phyloP scores from a whole-genome alignment of 2,888 invertebrate genomes.

The Octodonta nipae region DNA sequence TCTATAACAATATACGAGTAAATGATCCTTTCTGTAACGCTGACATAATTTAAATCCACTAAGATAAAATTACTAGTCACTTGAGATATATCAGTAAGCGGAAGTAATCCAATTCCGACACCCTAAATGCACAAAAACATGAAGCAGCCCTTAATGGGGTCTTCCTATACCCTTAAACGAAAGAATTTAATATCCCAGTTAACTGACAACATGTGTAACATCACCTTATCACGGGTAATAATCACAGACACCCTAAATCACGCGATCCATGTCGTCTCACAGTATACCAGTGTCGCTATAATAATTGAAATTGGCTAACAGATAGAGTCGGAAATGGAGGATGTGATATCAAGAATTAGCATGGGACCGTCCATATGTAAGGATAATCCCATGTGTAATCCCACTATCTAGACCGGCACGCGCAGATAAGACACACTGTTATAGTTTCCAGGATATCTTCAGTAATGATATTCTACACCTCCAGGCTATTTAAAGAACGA shows the following conservation, averaged over 20 bases:
- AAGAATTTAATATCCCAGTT: neutral
- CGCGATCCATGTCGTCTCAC: neutral
- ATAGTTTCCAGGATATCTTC: slow-evolving; percentile 16
- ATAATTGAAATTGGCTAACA: slow-evolving; percentile 18
- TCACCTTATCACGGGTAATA: slow-evolving; percentile 6
- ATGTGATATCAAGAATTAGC: slow-evolving; percentile 27
- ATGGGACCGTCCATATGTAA: slow-evolving; percentile 33
- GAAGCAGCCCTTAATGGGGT: too few relatives aligned
- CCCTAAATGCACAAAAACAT: too few relatives aligned
- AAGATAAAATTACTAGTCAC: too few relatives aligned
- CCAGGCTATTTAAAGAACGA: too few relatives aligned
- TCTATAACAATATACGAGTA: neutral
- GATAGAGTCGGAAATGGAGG: slow-evolving; percentile 15
- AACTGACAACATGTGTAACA: slow-evolving; percentile 1
- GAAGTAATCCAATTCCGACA: too few relatives aligned
- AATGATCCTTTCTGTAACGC: too few relatives aligned
- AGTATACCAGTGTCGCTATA: too few relatives aligned
- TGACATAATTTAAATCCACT: too few relatives aligned
- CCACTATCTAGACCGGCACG: slow-evolving; percentile 15
- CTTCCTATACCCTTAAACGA: too few relatives aligned
- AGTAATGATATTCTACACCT: too few relatives aligned
- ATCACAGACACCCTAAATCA: slow-evolving; percentile 7
- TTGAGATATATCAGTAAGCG: too few relatives aligned
- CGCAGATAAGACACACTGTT: slow-evolving; percentile 12
- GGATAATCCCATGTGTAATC: slow-evolving; percentile 35